Conservation (phyloP, 2,797 vertebrate genomes). For the Channa striata region DNA sequence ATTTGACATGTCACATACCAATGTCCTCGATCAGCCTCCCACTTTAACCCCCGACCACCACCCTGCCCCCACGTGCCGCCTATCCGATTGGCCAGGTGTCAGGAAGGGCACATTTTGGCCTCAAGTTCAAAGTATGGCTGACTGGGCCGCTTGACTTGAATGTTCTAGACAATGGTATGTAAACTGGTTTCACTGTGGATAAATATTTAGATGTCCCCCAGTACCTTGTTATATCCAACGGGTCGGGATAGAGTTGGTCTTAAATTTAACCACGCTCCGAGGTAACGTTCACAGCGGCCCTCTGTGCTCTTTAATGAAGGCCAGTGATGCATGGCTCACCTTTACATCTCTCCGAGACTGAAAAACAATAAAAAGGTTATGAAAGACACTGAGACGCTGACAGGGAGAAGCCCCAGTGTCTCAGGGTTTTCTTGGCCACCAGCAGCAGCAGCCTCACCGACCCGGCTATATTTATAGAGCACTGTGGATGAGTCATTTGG, state of each 20-base stretch:
- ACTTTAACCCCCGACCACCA: constrained; percentile 40
- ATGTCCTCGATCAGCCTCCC: constrained; percentile 47
- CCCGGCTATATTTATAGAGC: constrained; percentile 83
- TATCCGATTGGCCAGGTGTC: constrained; percentile 67
- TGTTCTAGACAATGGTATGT: constrained; percentile 66
- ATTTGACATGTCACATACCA: constrained; percentile 76
- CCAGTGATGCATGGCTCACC: constrained; percentile 36
- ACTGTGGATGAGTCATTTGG: constrained; percentile 77
- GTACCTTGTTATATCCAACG: constrained; percentile 15
- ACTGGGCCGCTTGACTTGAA: constrained; percentile 52
- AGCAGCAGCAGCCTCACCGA: constrained; percentile 73
- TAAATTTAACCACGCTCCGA: constrained; percentile 17
- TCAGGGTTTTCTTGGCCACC: constrained; percentile 64
- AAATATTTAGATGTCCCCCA: constrained; percentile 72
- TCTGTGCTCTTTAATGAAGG: constrained; percentile 26
- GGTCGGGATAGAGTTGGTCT: constrained; percentile 32
- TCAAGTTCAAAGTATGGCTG: constrained; percentile 39
- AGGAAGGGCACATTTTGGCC: constrained; percentile 49
- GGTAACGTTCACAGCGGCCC: constrained; percentile 16
- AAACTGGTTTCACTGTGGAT: constrained; percentile 66
- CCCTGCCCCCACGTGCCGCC: constrained; percentile 38
- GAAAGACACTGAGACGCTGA: constrained; percentile 53
- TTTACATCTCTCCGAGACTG: constrained; percentile 39
- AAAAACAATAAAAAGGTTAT: constrained; percentile 58
- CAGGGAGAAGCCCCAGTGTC: constrained; percentile 55